Evolutionary conservation across 2,888 invertebrate genomes (phyloP), one percentile per base, ranked within the genome.

Genomic region (Diaprepes abbreviatus): DNA sequence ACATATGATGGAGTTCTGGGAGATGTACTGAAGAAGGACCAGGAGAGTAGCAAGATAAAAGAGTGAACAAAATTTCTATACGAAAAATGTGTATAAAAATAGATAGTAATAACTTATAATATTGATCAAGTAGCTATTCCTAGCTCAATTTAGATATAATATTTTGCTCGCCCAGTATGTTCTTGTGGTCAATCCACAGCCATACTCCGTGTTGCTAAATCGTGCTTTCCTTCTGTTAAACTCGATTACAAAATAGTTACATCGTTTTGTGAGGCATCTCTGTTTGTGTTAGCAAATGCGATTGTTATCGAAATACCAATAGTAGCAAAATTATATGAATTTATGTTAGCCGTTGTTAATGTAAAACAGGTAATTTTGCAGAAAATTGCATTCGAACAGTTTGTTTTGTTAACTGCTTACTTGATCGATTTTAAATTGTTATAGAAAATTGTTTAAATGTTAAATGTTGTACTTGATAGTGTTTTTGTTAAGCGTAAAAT

Each of bases 291-390:
- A 28, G 48, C 43, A 48, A 57, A 45, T 19, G 54, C 40, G 45
- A 68, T 59, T 36, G 67, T 62, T 62, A 68, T 68, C 62, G 55
- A 68, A 68, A 62, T 54, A 68, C 67, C 67, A 62, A 62, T 68
- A 62, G 67, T 68, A 68, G 67, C 67, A n/a, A 55, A 55, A 62
- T 68, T 68, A 68, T 63, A 68, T 68, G 62, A 68, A 68, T 63
- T 17, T 48, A 52, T 16, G 54, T 54, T 54, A 35, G 28, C 24
- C n/a, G 57, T 43, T 65, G 38, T 45, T 67, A 55, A 62, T 54
- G 52, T 67, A 67, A 59, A 67, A 50, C 40, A 19, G 52, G 38
- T 19, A 63, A 52, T 63, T 63, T 38, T 33, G 43, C 21, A 52
- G 62, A 63, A 63, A 63, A 52, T 63, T 52, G 43, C 50, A 31